Conservation (phyloP, 2,797 vertebrate genomes). For the Hipposideros larvatus region DNA sequence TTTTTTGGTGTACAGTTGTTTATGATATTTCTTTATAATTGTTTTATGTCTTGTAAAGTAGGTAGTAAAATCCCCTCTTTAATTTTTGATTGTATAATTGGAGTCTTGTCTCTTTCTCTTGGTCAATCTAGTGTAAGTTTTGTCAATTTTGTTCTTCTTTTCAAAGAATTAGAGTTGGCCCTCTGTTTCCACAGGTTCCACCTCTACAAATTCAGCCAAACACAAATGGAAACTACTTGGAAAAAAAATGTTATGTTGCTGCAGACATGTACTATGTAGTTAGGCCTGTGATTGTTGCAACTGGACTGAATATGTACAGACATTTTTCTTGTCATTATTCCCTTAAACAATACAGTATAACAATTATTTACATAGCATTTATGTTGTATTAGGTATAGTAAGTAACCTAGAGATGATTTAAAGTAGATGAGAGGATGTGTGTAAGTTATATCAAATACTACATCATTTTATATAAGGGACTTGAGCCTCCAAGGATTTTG, state of each 20-base stretch:
- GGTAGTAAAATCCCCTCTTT: background rate
- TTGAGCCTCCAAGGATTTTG: background rate
- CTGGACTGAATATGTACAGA: background rate
- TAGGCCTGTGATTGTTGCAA: background rate
- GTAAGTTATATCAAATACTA: background rate
- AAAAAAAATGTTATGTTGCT: background rate
- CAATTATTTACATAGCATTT: background rate
- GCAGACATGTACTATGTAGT: background rate
- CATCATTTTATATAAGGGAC: background rate
- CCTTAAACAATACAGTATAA: background rate
- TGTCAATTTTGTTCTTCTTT: background rate
- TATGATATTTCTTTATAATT: no score
- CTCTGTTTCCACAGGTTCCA: background rate
- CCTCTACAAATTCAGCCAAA: background rate
- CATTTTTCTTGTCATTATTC: background rate
- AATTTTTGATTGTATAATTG: conserved; percentile 14
- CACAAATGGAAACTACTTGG: background rate
- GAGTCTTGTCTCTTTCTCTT: background rate
- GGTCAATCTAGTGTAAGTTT: background rate
- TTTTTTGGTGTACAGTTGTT: no score
- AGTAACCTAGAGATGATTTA: no score
- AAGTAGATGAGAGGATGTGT: background rate
- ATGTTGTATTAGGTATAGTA: background rate
- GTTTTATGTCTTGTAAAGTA: conserved; percentile 32
- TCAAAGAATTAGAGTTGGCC: background rate